Evolutionary conservation across 2,797 vertebrate species (phyloP), one percentile per base, ranked within the genome.

Genomic region (Cynopterus sphinx): DNA sequence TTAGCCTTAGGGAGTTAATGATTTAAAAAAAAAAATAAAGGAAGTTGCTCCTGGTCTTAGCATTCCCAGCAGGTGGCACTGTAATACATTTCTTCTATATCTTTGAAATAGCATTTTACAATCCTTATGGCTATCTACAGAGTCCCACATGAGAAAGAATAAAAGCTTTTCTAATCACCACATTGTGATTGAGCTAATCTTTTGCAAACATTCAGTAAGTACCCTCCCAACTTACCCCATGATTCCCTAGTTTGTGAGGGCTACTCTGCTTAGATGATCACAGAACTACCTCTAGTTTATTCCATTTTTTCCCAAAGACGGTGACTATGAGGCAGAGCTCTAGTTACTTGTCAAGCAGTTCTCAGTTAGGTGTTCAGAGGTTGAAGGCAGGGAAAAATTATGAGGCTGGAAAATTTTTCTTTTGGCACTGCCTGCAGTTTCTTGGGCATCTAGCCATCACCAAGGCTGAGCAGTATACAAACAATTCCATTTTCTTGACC

Each of bases 41-140:
- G n/a, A 91, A 89, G 16, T 94, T 81, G 71, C 74, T 95, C 86
- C 41, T 90, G 81, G 49, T 94, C 39, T 87, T 82, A 53, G n/a
- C 13, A 87, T 90, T 70, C 83, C 94, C 96, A 97, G 96, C 95
- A 97, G 97, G 94, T 97, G 97, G 96, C 96, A 93, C 75, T 96
- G 59, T 87, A 95, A 92, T 71, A 96, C 95, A 97, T 91, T 96
- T 53, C 82, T 97, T 96, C 86, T 49, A n/a, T 63, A 74, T 57
- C 21, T 90, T 43, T 68, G 36, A 75, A 94, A 49, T 57, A 28
- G 79, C 61, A 1, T 91, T 93, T 89, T 65, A 79, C 49, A 61
- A 70, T 73, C 46, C 13, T 16, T 17, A 16, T 63, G 83, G 33
- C 41, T 93, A 71, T 87, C 84, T 95, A 79, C 26, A n/a, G 33